Base-by-base conservation (phyloP, 2,888 invertebrate species). In the Pteria penguin region DNA sequence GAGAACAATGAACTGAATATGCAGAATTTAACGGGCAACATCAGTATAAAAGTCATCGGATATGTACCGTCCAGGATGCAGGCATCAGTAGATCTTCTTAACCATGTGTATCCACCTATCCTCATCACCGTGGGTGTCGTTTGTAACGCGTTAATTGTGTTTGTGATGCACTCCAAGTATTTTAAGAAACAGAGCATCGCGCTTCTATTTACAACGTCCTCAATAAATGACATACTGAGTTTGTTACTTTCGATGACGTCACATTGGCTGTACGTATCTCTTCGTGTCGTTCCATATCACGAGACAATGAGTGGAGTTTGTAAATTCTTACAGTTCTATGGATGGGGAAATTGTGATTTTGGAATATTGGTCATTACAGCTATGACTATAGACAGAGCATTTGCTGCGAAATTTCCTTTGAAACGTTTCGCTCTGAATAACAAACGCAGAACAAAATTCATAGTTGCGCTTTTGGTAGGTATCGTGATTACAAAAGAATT, bases 281-380 rank as follows among this genome's bases (percentile, higher is more conserved):
- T 83, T 70, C 85, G 86, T 2, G 67, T 72, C 2, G 70, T 76
- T 2, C 82, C 82, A 58, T 62, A 76, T 1, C 69, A 85, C 22
- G 78, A 75, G 0, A 75, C 72, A 14, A 73, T 82, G 2, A 80
- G 83, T 52, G 57, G 81, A 22, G 80, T 87, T 83, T 88, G 88
- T 67, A 86, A 86, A 70, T 86, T 88, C 63, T 82, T 88, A 52
- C 84, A 86, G 52, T 86, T 88, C 62, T 87, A 86, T 69, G 88
- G 88, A n/a, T 84, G 83, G 76, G 82, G 84, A 33, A 85, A 85
- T 67, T 84, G 83, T 55, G 88, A 87, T 75, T 77, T 84, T 18
- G 84, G 84, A n/a, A 86, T 88, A 22, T 71, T 87, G 8, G 69
- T 88, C 26, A 84, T 84, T 1, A 80, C 86, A 0, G 78, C 84